Conservation (phyloP, 1,140 invertebrate genomes). For the Globodera rostochiensis region DNA sequence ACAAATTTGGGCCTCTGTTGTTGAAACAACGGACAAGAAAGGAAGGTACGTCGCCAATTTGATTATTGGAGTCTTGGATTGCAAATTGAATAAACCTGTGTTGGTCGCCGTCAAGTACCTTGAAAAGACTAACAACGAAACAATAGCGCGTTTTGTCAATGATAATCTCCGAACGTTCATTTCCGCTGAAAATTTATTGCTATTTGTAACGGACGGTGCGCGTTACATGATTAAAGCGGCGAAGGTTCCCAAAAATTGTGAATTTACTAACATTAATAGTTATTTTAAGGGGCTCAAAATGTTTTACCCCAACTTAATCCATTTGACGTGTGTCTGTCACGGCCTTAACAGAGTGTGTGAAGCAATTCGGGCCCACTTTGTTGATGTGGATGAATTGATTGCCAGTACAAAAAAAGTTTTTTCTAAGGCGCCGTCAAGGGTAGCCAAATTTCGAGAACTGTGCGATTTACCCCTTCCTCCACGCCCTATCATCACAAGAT, state of each 20-base stretch:
- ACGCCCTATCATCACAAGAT: conserved; percentile 13
- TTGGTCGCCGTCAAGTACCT: conserved; percentile 9
- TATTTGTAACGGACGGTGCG: background rate
- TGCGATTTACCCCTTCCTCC: background rate
- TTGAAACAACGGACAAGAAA: conserved; percentile 8
- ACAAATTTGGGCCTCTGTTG: background rate
- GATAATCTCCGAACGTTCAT: background rate
- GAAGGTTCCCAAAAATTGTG: background rate
- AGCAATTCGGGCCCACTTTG: background rate
- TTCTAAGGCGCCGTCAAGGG: conserved; percentile 12
- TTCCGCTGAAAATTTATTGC: background rate
- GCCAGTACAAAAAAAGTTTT: conserved; percentile 23
- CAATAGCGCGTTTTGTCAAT: conserved; percentile 13
- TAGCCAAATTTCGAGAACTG: conserved; percentile 1
- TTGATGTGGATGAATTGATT: background rate
- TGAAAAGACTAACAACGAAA: conserved; percentile 10
- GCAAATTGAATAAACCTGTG: background rate
- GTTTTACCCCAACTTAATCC: background rate
- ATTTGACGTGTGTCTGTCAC: conserved; percentile 8
- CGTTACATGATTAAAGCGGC: conserved; percentile 12
- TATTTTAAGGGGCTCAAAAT: background rate
- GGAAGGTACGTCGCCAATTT: conserved; percentile 16
- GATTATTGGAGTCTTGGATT: background rate
- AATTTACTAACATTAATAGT: background rate
- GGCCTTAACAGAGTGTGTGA: conserved; percentile 9